A percentile compares a stretch with the other conserved stretches of the same genome.
Evolutionary conservation across 2,888 invertebrate genomes (phyloP).

Genomic region (Oligia fasciuncula): DNA sequence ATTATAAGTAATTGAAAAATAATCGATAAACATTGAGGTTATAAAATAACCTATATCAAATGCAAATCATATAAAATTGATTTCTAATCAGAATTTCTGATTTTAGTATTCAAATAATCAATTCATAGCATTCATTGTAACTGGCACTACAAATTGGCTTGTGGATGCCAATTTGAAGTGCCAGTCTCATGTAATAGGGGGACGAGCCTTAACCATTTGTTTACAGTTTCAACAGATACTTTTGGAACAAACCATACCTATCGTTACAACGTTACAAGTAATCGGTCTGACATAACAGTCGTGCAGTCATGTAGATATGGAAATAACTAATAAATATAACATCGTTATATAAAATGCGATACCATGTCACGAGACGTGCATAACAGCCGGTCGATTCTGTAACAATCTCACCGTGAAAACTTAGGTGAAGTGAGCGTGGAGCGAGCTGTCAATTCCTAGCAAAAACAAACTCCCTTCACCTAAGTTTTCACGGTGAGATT

Average conservation of each 20-base stretch:
- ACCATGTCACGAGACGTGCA: constrained; percentile 37
- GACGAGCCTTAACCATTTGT: neutral
- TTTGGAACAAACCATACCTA: neutral
- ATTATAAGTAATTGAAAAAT: neutral
- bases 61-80: neutral
- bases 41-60: neutral
- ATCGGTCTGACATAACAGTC: constrained; percentile 35
- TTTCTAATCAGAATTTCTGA: neutral
- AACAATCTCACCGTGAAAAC: too few species aligned
- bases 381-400: too few species aligned
- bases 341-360: constrained; percentile 28
- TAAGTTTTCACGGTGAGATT: too few species aligned
- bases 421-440: too few species aligned
- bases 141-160: neutral
- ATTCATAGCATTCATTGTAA: neutral
- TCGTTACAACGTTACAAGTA: neutral
- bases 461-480: too few species aligned
- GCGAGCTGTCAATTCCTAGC: too few species aligned
- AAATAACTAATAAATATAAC: constrained; percentile 18
- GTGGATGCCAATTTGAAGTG: too few species aligned
- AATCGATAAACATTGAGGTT: neutral
- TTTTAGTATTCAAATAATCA: too few species aligned
- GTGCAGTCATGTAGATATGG: constrained; percentile 25
- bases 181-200: too few species aligned
- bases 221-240: too few species aligned